Conservation (phyloP, 2,888 invertebrate genomes). For the Icerya purchasi region DNA sequence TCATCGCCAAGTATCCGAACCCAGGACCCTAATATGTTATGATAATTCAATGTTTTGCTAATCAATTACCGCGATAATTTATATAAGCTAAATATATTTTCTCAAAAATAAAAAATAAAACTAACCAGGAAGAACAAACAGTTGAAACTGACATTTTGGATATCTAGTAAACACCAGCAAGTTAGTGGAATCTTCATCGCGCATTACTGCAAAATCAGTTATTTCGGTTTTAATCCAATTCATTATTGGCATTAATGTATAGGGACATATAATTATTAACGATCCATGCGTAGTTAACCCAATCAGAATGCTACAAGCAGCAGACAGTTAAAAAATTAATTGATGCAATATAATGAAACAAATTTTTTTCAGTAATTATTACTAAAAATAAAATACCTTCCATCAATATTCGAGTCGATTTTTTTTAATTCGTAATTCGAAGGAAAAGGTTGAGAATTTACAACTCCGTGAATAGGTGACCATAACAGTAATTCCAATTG, state of each 20-base stretch:
- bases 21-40: no score
- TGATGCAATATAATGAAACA: no score
- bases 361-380: not conserved
- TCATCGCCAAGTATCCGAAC: no score
- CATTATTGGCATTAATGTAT: conserved; percentile 17
- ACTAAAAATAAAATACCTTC: not conserved
- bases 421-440: not conserved
- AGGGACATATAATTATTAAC: conserved; percentile 19
- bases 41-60: no score
- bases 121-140: conserved; percentile 13
- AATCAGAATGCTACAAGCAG: conserved; percentile 16
- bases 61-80: no score
- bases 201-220: conserved; percentile 19
- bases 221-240: conserved; percentile 17
- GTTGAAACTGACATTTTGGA: conserved; percentile 6
- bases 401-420: conserved; percentile 6
- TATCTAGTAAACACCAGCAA: conserved; percentile 12
- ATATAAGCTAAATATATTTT: no score
- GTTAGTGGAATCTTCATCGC: conserved; percentile 16
- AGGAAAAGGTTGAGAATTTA: not conserved
- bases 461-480: not conserved
- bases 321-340: no score
- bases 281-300: conserved; percentile 19
- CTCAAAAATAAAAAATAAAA: not conserved
- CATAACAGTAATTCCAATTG: conserved; percentile 5